Evolutionary conservation across 64 coral and sea anemone genomes (phyloP).

Genomic region (Exaiptasia diaphana): DNA sequence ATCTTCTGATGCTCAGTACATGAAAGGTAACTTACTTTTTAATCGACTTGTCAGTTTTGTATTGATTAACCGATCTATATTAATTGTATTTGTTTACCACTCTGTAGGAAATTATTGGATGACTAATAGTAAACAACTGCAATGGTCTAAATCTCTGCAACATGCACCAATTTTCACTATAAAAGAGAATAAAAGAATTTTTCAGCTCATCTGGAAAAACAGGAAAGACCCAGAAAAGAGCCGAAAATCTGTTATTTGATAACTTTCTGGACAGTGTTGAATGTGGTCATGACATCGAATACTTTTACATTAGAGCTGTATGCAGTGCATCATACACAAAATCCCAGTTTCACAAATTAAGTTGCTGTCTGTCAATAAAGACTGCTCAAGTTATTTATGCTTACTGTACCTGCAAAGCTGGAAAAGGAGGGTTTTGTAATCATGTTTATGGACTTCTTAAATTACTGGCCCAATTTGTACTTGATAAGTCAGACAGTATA

Average conservation of each 20-base stretch:
- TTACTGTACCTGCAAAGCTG: conserved; percentile 37
- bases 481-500: conserved; percentile 8
- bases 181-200: conserved; percentile 58
- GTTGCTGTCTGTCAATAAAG: conserved; percentile 26
- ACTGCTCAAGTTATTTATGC: conserved; percentile 53
- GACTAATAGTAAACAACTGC: too few relatives aligned
- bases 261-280: conserved; percentile 60
- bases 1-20: too few relatives aligned
- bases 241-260: conserved; percentile 52
- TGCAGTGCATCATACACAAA: conserved; percentile 65
- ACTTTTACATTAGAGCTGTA: conserved; percentile 44
- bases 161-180: conserved; percentile 24
- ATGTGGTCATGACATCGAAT: conserved; percentile 17
- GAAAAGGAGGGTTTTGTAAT: conserved; percentile 55
- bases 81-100: too few relatives aligned
- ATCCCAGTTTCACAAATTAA: conserved; percentile 36
- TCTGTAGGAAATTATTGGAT: too few relatives aligned
- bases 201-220: conserved; percentile 49
- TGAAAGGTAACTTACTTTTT: too few relatives aligned
- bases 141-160: too few relatives aligned
- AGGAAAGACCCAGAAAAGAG: conserved; percentile 55
- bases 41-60: too few relatives aligned
- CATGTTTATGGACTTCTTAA: conserved; percentile 44
- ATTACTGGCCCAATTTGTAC: conserved; percentile 41
- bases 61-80: too few relatives aligned